A percentile compares a stretch with the other conserved stretches of the same genome.
Conservation (phyloP, 1,140 invertebrate genomes). For the Eubasilissa regina region DNA sequence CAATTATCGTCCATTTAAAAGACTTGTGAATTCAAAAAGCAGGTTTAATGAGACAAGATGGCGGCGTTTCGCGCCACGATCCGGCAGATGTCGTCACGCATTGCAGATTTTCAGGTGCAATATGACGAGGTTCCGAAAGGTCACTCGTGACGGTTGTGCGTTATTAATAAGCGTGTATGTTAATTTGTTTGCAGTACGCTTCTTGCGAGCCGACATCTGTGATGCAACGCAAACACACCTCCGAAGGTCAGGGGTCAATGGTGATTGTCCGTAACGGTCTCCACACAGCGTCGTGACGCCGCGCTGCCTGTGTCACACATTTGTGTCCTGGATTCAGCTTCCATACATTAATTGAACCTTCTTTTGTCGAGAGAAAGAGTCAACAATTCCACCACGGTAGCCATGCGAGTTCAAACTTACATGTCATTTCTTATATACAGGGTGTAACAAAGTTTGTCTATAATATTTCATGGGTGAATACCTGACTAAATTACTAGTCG, state of each 20-base stretch:
- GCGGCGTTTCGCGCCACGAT: constrained; percentile 5
- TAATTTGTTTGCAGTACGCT: constrained; percentile 15
- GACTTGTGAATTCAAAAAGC: constrained; percentile 14
- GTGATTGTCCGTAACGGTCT: constrained; percentile 8
- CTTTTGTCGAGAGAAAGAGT: no score
- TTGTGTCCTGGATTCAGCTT: no score
- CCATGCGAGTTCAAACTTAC: no score
- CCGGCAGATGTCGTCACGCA: constrained; percentile 38
- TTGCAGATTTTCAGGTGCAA: constrained; percentile 31
- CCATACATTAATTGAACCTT: no score
- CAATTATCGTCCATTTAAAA: constrained; percentile 15
- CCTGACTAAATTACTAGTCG: no score
- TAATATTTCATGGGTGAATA: no score
- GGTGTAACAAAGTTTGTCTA: no score
- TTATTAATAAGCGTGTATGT: constrained; percentile 25
- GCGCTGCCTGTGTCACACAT: no score
- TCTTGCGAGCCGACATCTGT: constrained; percentile 33
- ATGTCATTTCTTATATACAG: no score
- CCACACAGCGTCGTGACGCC: neutral
- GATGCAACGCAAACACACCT: neutral
- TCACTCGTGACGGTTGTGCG: constrained; percentile 42
- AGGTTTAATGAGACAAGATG: constrained; percentile 16
- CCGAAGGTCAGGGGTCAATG: constrained; percentile 2
- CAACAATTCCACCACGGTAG: no score
- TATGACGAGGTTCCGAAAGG: constrained; percentile 44